phyloP scores from a whole-genome alignment of 64 coral and sea anemone genomes.

The Montipora capricornis region DNA sequence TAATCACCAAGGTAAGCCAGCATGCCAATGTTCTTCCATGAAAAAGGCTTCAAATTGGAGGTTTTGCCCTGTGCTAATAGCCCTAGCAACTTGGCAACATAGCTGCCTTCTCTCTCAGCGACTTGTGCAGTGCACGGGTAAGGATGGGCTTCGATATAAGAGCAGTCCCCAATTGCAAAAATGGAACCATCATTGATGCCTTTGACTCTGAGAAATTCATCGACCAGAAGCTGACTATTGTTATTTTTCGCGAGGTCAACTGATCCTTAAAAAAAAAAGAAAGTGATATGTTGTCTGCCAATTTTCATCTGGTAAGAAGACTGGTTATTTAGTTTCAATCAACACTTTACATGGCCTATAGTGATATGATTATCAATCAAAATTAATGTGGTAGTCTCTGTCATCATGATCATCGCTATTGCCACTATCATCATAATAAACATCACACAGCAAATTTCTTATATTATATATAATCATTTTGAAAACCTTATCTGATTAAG shows the following conservation, averaged over 20 bases:
- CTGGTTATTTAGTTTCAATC: no score
- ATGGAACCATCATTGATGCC: slow-evolving; percentile 74
- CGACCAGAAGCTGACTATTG: slow-evolving; percentile 83
- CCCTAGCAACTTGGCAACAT: slow-evolving; percentile 81
- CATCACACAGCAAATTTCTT: no score
- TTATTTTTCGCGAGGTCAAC: slow-evolving; percentile 89
- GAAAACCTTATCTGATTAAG: no score
- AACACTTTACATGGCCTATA: no score
- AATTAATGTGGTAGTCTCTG: no score
- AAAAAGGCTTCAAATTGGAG: slow-evolving; percentile 77
- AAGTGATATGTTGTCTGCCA: no score
- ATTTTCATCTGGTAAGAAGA: no score
- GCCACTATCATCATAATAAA: no score
- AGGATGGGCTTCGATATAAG: slow-evolving; percentile 77
- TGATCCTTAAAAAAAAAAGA: slow-evolving; percentile 65
- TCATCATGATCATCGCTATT: no score
- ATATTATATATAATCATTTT: no score
- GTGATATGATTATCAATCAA: no score
- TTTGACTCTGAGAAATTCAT: slow-evolving; percentile 83
- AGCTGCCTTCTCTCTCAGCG: slow-evolving; percentile 89
- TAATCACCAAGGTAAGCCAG: slow-evolving; percentile 96
- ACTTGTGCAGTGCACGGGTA: slow-evolving; percentile 95
- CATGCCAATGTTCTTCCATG: slow-evolving; percentile 95
- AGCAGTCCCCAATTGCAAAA: slow-evolving; percentile 95
- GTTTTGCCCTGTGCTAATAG: slow-evolving; percentile 39